Evolutionary conservation across 2,888 invertebrate genomes (phyloP).

Genomic region (Cheilosia grossa): DNA sequence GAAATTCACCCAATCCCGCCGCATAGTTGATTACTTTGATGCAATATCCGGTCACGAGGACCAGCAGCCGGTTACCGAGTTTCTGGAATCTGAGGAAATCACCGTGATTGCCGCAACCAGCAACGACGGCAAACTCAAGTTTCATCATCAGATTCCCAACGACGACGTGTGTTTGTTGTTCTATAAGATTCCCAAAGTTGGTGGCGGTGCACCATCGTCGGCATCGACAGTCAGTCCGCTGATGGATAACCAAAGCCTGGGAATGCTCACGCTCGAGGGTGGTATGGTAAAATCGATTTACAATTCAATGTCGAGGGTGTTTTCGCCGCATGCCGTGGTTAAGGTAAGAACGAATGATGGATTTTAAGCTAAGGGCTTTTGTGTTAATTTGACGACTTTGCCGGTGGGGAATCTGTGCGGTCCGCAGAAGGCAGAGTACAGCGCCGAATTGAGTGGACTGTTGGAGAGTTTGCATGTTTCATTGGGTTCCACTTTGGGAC

Average conservation of each 20-base stretch:
- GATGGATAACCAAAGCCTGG: slow-evolving; percentile 79
- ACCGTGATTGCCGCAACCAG: slow-evolving; percentile 83
- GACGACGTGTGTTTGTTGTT: slow-evolving; percentile 83
- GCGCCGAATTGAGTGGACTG: slow-evolving; percentile 81
- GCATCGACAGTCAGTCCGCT: slow-evolving; percentile 29
- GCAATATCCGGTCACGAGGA: slow-evolving; percentile 80
- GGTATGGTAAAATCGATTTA: slow-evolving; percentile 84
- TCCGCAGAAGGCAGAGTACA: slow-evolving; percentile 81
- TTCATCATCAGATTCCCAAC: slow-evolving; percentile 83
- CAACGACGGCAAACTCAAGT: slow-evolving; percentile 82
- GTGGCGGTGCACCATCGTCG: slow-evolving; percentile 76
- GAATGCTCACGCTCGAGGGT: slow-evolving; percentile 83
- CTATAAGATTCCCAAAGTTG: slow-evolving; percentile 83
- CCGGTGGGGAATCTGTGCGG: slow-evolving; percentile 16
- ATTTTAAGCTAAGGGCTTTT: slow-evolving; percentile 43
- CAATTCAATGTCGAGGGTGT: slow-evolving; percentile 83
- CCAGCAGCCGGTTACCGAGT: slow-evolving; percentile 82
- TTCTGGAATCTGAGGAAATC: slow-evolving; percentile 83
- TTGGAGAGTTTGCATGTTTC: slow-evolving; percentile 83
- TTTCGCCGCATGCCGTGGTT: slow-evolving; percentile 81
- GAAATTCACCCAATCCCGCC: slow-evolving; percentile 19
- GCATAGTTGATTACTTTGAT: slow-evolving; percentile 81
- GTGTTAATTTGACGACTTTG: slow-evolving; percentile 60
- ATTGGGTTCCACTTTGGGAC: slow-evolving; percentile 81
- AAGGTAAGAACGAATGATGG: slow-evolving; percentile 78